phyloP scores from a whole-genome alignment of 2,797 vertebrate genomes.

The Echeneis naucrates region DNA sequence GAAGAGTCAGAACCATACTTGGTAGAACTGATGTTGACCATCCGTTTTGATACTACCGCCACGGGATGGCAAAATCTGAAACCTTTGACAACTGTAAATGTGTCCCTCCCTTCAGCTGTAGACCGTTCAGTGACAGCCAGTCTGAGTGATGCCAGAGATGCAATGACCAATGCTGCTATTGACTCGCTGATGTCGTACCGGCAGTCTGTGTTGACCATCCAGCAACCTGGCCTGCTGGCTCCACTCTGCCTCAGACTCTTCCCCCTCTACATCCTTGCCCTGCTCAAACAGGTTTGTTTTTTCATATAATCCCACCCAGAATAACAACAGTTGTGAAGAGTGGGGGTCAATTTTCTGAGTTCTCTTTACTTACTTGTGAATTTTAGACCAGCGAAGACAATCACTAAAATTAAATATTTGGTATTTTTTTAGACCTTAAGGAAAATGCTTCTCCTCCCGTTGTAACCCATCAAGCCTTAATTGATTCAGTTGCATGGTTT shows the following conservation, averaged over 20 bases:
- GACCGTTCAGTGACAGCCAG: constrained; percentile 92
- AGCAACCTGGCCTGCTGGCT: constrained; percentile 92
- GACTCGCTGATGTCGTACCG: constrained; percentile 92
- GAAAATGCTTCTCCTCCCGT: background rate
- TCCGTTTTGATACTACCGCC: background rate
- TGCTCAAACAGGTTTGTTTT: constrained; percentile 91
- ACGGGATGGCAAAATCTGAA: background rate
- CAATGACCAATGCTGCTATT: constrained; percentile 93
- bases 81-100: background rate
- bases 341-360: background rate
- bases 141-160: constrained; percentile 93
- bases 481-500: background rate
- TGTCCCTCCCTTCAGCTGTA: constrained; percentile 82
- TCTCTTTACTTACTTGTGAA: background rate
- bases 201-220: constrained; percentile 88
- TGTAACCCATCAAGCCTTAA: background rate
- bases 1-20: background rate
- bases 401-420: background rate
- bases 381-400: background rate
- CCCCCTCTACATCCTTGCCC: constrained; percentile 91
- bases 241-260: constrained; percentile 92
- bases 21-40: background rate
- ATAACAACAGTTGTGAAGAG: background rate
- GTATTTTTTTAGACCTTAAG: background rate
- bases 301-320: background rate